phyloP scores from a whole-genome alignment of 2,797 vertebrate genomes.

The Trachops cirrhosus region DNA sequence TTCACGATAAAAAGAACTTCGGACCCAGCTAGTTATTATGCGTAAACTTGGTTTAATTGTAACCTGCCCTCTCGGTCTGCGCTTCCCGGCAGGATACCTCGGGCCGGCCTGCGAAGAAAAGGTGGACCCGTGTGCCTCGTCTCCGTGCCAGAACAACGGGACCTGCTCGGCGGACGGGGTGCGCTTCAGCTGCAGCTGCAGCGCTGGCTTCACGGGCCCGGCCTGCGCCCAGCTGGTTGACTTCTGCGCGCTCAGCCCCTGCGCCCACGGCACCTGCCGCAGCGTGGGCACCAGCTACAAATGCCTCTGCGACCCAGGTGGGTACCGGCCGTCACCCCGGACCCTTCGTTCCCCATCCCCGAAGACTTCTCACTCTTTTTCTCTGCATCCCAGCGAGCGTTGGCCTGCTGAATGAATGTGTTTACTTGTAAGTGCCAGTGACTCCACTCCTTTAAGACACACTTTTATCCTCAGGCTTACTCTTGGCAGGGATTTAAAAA shows the following conservation, averaged over 20 bases:
- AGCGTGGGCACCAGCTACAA: conserved; percentile 97
- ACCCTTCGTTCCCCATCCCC: neutral
- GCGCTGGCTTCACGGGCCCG: conserved; percentile 93
- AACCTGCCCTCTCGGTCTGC: neutral
- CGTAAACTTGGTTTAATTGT: neutral
- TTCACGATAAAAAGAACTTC: neutral
- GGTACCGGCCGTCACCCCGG: conserved; percentile 51
- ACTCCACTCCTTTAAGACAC: rapidly evolving
- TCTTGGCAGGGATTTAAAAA: neutral
- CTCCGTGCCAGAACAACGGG: conserved; percentile 95
- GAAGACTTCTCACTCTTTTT: neutral
- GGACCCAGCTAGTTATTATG: rapidly evolving
- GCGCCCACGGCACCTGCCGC: conserved; percentile 95
- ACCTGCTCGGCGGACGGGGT: conserved; percentile 90
- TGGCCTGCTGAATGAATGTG: neutral
- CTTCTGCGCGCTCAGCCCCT: conserved; percentile 97
- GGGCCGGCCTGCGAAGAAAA: conserved; percentile 92
- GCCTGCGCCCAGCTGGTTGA: conserved; percentile 94
- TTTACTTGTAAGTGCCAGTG: neutral
- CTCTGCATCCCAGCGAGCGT: neutral
- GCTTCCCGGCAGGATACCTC: conserved; percentile 86
- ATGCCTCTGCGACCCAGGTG: conserved; percentile 96
- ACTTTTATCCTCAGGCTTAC: neutral
- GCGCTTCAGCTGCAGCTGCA: conserved; percentile 92
- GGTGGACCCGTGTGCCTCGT: conserved; percentile 91